Evolutionary conservation across 2,888 invertebrate genomes (phyloP).

Genomic region (Macrostomum cliftonense): DNA sequence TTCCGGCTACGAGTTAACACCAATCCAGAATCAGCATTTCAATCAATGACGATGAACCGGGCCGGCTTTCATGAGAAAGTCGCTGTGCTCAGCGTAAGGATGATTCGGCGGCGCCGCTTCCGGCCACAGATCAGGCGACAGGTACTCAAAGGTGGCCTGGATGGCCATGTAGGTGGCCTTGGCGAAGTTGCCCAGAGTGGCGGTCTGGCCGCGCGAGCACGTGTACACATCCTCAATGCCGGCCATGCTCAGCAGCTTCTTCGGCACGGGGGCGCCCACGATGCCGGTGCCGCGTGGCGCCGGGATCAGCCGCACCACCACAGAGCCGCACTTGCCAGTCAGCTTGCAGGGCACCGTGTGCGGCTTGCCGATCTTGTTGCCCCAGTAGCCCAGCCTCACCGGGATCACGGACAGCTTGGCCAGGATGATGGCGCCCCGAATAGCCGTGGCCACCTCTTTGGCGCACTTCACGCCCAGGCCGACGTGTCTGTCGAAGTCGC

Average conservation of each 20-base stretch:
- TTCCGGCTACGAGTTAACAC: no score
- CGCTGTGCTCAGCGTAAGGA: slow-evolving; percentile 86
- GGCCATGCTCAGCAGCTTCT: slow-evolving; percentile 93
- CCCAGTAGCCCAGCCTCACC: slow-evolving; percentile 96
- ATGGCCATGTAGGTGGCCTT: slow-evolving; percentile 98
- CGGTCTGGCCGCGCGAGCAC: slow-evolving; percentile 86
- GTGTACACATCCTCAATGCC: slow-evolving; percentile 99
- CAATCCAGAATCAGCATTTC: no score
- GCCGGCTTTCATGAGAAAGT: slow-evolving; percentile 44
- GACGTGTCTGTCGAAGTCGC: slow-evolving; percentile 94
- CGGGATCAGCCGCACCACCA: slow-evolving; percentile 86
- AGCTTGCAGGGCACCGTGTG: slow-evolving; percentile 99
- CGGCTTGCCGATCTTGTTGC: slow-evolving; percentile 96
- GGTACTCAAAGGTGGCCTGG: slow-evolving; percentile 88
- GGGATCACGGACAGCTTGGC: slow-evolving; percentile 95
- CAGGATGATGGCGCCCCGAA: slow-evolving; percentile 90
- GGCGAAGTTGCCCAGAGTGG: slow-evolving; percentile 89
- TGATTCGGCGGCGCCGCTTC: slow-evolving; percentile 75
- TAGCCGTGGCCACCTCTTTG: slow-evolving; percentile 99
- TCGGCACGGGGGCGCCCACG: slow-evolving; percentile 95
- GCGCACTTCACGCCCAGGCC: slow-evolving; percentile 97
- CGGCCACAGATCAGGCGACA: slow-evolving; percentile 97
- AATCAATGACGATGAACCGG: no score
- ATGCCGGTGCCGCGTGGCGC: slow-evolving; percentile 99
- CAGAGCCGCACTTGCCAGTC: slow-evolving; percentile 96